phyloP scores from a whole-genome alignment of 2,113 vertebrate species.

The Blennius ocellaris region DNA sequence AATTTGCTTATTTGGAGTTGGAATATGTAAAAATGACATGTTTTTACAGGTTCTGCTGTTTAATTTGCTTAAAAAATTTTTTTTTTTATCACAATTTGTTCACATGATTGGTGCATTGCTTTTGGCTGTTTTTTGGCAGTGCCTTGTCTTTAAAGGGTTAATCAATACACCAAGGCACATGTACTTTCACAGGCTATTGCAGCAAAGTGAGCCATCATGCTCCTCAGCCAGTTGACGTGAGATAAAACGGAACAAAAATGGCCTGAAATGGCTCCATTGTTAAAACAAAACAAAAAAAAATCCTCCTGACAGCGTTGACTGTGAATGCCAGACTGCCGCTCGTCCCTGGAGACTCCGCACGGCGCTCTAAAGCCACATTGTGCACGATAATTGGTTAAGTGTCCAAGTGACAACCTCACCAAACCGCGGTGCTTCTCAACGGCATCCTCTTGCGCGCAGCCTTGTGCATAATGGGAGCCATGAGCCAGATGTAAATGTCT shows the following conservation, averaged over 20 bases:
- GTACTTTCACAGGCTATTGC: too few relatives aligned
- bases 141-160: too few relatives aligned
- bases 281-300: too few relatives aligned
- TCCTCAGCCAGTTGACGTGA: neutral
- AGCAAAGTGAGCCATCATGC: neutral
- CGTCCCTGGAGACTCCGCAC: neutral
- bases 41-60: too few relatives aligned
- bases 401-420: constrained; percentile 9
- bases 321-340: neutral
- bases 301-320: neutral
- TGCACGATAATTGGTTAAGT: neutral
- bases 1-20: too few relatives aligned
- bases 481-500: constrained; percentile 42
- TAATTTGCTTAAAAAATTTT: too few relatives aligned
- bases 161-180: too few relatives aligned
- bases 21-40: too few relatives aligned
- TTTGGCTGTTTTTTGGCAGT: too few relatives aligned
- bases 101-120: too few relatives aligned
- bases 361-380: neutral
- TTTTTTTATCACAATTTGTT: too few relatives aligned
- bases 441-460: constrained; percentile 1
- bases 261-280: neutral
- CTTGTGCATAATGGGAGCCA: constrained; percentile 31
- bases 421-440: constrained; percentile 4
- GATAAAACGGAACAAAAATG: neutral